phyloP scores from a whole-genome alignment of 2,797 vertebrate genomes.

The Mus caroli region DNA sequence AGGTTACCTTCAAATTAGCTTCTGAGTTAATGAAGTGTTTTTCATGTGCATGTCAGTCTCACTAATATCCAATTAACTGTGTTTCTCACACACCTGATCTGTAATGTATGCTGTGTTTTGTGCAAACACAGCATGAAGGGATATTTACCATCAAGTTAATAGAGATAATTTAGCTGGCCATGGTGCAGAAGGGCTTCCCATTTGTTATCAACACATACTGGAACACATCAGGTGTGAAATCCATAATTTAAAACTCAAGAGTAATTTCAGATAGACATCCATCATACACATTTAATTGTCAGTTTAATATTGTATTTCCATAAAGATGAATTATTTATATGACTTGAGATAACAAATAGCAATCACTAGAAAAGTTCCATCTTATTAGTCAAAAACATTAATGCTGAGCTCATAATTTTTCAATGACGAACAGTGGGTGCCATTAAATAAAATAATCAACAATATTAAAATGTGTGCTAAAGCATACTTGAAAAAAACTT shows the following conservation, averaged over 20 bases:
- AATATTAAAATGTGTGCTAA: background rate
- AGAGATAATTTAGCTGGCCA: conserved; percentile 68
- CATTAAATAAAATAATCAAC: conserved; percentile 17
- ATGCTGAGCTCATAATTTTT: conserved; percentile 37
- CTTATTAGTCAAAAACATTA: conserved; percentile 55
- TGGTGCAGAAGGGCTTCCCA: conserved; percentile 59
- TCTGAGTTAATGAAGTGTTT: conserved; percentile 73
- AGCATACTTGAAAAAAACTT: background rate
- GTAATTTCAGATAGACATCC: conserved; percentile 76
- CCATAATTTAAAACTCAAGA: conserved; percentile 79
- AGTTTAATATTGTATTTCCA: conserved; percentile 80
- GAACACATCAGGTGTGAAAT: conserved; percentile 80
- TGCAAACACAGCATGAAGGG: conserved; percentile 74
- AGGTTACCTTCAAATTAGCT: conserved; percentile 70
- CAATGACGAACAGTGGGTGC: background rate
- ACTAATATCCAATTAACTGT: conserved; percentile 73
- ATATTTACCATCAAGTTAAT: conserved; percentile 72
- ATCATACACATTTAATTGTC: conserved; percentile 78
- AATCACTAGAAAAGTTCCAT: conserved; percentile 44
- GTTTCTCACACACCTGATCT: conserved; percentile 62
- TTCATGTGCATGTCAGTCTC: conserved; percentile 69
- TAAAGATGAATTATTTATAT: conserved; percentile 77
- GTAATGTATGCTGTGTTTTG: conserved; percentile 67
- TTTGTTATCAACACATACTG: conserved; percentile 75
- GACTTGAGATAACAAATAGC: conserved; percentile 62